Evolutionary conservation across 2,888 invertebrate species (phyloP), one percentile per base, ranked within the genome.

Genomic region (Salpingus planirostris): DNA sequence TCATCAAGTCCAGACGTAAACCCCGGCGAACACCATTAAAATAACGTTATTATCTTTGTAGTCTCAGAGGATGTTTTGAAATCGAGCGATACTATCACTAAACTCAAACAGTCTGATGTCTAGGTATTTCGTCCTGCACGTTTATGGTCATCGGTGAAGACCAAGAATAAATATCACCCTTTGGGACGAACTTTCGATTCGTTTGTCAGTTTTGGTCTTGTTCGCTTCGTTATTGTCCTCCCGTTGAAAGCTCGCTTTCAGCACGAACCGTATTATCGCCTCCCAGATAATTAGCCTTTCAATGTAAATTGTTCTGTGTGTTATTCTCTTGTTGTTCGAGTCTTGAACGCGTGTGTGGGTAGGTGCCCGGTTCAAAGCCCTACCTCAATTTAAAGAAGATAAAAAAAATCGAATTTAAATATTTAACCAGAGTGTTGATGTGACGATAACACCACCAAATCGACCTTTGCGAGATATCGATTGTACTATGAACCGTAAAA

Each of bases 381-480:
- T 43, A 41, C 43, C 43, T 43, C 39, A 43, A 43, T 43, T 43
- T 43, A 31, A 36, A 27, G 21, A 41, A 39, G 36, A 35, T 43
- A 39, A 43, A 43, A 36, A 28, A 15, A 14, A 18, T 8, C 8
- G 18, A 18, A 18, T 18, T 18, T 18, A 18, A 18, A 18, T 18
- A 18, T 18, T 18, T 18, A 8, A 18, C 5, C 18, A 18, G 18
- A 18, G 8, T 5, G n/a, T n/a, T n/a, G n/a, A n/a, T n/a, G n/a
- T n/a, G 11, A 10, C n/a, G 12, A 4, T 24, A 10, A 5, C 11
- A n/a, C 7, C 24, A 8, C 12, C 24, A 11, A 5, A 18, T 6
- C 8, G 27, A 38, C 37, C 37, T 33, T 38, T 38, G 33, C 18
- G n/a, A n/a, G n/a, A n/a, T n/a, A n/a, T n/a, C n/a, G n/a, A n/a